Base-by-base conservation (phyloP, 2,888 invertebrate genomes). In the Prosopocoilus inquinatus region DNA sequence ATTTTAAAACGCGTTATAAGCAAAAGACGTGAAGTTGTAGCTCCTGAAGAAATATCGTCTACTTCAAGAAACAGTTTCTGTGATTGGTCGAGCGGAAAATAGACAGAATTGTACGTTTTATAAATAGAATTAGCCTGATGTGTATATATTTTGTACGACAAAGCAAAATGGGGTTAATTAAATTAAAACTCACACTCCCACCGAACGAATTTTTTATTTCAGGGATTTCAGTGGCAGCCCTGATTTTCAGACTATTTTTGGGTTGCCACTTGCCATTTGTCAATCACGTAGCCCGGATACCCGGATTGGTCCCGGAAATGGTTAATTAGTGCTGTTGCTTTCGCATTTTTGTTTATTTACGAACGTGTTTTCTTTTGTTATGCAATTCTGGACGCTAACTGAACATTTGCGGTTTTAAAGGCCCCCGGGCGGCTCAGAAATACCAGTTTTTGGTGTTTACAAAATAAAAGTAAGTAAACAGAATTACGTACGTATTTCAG, bases 291-390 rank as follows among this genome's bases (percentile, higher is more conserved):
- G 67, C 70, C 72, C 72, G 72, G 71, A 73, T 72, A 67, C 70
- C 73, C 73, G 73, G 72, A 75, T 71, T 73, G 70, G 68, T 71
- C 72, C 68, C 75, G 74, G 75, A 75, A 74, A 73, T 74, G 71
- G 66, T 68, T 72, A 74, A 74, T 74, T 75, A 72, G 60, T 61
- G 58, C 60, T 64, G 20, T 28, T 28, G 57, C 66, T 66, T 53
- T 41, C 49, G 50, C 44, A 47, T 41, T 57, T 56, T 52, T 50
- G 35, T 57, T 57, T 57, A 47, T 57, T 53, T 68, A 66, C 66
- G 62, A 12, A 60, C 55, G 50, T 57, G 64, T 57, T 59, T 63
- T 63, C 59, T 64, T 64, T 64, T 64, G 69, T 71, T 71, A 71
- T 70, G 70, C 70, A 71, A 28, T 2, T 28, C 7, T 5, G 20